These are phyloP conservation scores for Setophaga kirtlandii DNA, from an alignment of 2,113 vertebrate genomes.

Conservation along the genomic window DNA sequence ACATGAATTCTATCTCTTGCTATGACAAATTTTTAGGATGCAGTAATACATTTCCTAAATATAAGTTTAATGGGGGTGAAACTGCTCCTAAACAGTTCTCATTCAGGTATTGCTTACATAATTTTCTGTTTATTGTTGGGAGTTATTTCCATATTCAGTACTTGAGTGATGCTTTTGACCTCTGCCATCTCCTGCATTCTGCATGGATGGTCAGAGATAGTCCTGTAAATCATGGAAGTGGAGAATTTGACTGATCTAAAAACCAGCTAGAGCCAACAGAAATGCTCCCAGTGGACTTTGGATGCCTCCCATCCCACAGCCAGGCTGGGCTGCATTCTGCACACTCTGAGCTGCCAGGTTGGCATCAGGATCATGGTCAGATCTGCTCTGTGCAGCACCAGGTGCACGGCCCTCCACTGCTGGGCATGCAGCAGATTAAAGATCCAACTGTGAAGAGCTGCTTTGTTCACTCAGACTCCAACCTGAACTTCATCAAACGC, in stretches of 20 bases:
- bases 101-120: rapidly evolving
- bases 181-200: neutral
- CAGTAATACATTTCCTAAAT: neutral
- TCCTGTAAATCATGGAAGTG: neutral
- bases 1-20: neutral
- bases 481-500: conserved; percentile 2
- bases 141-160: neutral
- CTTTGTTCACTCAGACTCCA: neutral
- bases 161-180: rapidly evolving
- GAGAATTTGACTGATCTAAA: neutral
- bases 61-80: neutral
- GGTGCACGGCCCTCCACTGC: neutral
- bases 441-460: neutral
- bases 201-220: neutral
- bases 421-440: neutral
- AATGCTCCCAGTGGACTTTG: neutral
- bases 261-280: neutral
- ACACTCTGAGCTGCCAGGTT: rapidly evolving
- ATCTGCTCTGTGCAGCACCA: neutral
- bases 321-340: neutral
- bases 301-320: neutral
- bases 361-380: neutral
- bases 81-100: neutral
- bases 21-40: neutral
- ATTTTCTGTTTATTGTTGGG: neutral